phyloP scores from a whole-genome alignment of 2,113 vertebrate genomes.

The Columba janthina region DNA sequence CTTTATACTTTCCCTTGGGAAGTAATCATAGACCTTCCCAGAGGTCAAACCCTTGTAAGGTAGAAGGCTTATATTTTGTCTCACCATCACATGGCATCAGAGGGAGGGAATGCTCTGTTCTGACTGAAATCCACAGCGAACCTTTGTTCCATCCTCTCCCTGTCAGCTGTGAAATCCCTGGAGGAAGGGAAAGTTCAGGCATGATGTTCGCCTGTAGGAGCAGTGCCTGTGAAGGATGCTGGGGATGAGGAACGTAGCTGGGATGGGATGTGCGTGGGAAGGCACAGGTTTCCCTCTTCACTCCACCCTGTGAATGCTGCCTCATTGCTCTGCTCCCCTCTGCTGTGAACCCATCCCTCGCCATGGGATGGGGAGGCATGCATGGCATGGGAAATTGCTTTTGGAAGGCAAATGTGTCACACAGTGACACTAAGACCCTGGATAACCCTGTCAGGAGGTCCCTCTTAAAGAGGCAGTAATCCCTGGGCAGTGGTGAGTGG shows the following conservation, averaged over 20 bases:
- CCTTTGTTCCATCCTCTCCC: not conserved
- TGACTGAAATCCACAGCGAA: not conserved
- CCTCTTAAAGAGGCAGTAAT: not conserved
- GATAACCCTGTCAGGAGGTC: not conserved
- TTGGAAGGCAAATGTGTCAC: not conserved
- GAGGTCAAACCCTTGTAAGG: not conserved
- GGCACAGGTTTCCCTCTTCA: not conserved
- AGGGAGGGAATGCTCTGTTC: not conserved
- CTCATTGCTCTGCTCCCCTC: not conserved
- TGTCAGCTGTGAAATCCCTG: not conserved
- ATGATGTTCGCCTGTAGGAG: not conserved
- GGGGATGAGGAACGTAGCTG: not conserved
- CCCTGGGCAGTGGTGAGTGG: not conserved
- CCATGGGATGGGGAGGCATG: not conserved
- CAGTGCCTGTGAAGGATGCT: not conserved
- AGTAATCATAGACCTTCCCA: not conserved
- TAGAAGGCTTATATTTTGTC: not conserved
- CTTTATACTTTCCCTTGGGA: not conserved
- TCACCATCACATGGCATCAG: not conserved
- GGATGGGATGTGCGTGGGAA: not conserved
- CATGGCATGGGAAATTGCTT: not conserved
- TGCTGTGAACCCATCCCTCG: not conserved
- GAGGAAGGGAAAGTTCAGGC: not conserved
- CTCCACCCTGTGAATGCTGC: accelerated
- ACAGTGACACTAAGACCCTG: not conserved